phyloP scores from a whole-genome alignment of 2,888 invertebrate species.

The Oscheius sp. region DNA sequence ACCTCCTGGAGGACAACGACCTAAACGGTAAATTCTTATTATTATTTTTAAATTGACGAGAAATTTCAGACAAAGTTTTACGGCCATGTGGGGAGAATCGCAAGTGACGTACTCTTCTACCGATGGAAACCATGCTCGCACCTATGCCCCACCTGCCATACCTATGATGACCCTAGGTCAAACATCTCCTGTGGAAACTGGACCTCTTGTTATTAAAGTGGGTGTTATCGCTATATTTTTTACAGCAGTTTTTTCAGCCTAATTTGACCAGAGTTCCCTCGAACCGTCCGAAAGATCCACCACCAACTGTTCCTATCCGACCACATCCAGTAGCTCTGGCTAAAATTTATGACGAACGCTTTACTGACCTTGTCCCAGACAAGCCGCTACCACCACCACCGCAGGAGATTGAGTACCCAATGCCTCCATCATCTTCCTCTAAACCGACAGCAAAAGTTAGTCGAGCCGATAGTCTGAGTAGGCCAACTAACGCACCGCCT shows the following conservation, averaged over 20 bases:
- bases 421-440: neutral
- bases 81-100: conserved; percentile 55
- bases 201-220: neutral
- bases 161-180: conserved; percentile 30
- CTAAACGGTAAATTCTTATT: conserved; percentile 10
- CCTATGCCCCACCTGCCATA: conserved; percentile 41
- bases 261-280: conserved; percentile 16
- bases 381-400: conserved; percentile 29
- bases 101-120: conserved; percentile 40
- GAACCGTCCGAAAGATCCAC: conserved; percentile 32
- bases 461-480: conserved; percentile 42
- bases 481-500: conserved; percentile 49
- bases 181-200: neutral
- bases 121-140: conserved; percentile 36
- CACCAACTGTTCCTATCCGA: conserved; percentile 41
- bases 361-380: conserved; percentile 12
- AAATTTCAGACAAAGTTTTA: conserved; percentile 40
- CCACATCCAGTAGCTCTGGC: conserved; percentile 39
- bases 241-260: neutral
- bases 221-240: neutral
- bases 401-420: conserved; percentile 12
- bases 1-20: conserved; percentile 50
- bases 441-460: neutral
- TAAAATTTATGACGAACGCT: conserved; percentile 37
- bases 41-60: too few species aligned